Percentiles rank a stretch among this genome's conserved stretches.
Evolutionary conservation across 2,113 vertebrate species (phyloP).

Genomic region (Nestor notabilis): DNA sequence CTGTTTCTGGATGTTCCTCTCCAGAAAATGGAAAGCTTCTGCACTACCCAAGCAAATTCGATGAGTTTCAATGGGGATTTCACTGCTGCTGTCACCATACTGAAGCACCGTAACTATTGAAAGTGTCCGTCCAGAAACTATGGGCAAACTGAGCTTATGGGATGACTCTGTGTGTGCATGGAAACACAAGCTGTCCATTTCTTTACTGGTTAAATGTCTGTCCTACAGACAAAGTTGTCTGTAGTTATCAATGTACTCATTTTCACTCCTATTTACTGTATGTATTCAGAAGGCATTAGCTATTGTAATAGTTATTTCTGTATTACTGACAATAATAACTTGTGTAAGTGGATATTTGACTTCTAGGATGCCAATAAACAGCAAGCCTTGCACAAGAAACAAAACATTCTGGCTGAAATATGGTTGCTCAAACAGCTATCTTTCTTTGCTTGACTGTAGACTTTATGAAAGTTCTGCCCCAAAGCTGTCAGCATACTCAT

Average conservation of each 20-base stretch:
- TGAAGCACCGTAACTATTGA: not conserved
- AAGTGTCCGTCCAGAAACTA: not conserved
- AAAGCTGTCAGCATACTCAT: not conserved
- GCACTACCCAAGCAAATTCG: not conserved
- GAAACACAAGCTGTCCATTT: not conserved
- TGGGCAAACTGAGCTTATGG: not conserved
- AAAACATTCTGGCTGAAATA: not conserved
- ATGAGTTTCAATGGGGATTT: not conserved
- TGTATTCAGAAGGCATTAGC: not conserved
- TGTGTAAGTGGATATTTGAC: not conserved
- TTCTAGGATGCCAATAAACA: not conserved
- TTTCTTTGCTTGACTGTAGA: not conserved
- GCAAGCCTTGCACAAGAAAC: not conserved
- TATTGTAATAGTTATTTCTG: not conserved
- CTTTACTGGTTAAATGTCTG: not conserved
- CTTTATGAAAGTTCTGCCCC: not conserved
- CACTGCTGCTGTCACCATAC: not conserved
- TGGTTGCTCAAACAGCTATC: rapidly evolving
- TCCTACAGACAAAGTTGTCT: not conserved
- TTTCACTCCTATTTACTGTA: not conserved
- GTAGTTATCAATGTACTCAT: not conserved
- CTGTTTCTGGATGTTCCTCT: not conserved
- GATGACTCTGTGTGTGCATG: not conserved
- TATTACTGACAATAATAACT: not conserved
- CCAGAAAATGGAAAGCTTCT: not conserved